Evolutionary conservation across 2,113 vertebrate genomes (phyloP).

Genomic region (Sylvia atricapilla): DNA sequence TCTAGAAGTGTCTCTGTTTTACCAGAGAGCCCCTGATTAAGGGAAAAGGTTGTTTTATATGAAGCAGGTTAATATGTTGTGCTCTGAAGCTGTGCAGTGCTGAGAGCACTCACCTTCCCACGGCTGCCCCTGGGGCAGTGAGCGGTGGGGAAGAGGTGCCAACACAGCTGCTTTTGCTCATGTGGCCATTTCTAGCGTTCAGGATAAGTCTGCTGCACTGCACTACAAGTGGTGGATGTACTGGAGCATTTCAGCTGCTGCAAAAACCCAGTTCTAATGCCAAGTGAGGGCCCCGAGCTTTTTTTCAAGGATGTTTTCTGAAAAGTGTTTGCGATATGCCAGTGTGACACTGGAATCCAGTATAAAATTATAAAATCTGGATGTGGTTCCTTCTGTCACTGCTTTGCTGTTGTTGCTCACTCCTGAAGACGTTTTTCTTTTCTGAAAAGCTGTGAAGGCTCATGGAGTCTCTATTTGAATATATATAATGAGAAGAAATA

Average conservation of each 20-base stretch:
- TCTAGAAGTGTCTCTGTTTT: neutral
- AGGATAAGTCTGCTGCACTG: neutral
- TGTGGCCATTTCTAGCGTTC: neutral
- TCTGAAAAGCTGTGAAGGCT: neutral
- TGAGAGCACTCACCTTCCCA: neutral
- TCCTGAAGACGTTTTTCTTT: neutral
- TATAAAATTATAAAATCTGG: neutral
- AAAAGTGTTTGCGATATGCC: neutral
- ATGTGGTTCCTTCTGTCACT: neutral
- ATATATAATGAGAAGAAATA: constrained; percentile 4
- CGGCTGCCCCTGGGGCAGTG: neutral
- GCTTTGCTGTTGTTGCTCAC: neutral
- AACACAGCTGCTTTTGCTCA: neutral
- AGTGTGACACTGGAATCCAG: neutral
- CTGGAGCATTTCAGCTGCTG: neutral
- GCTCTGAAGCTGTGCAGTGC: neutral
- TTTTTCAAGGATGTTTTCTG: neutral
- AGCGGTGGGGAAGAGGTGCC: neutral
- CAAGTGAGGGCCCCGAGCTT: neutral
- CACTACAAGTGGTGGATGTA: neutral
- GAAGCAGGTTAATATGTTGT: neutral
- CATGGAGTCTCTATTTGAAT: neutral
- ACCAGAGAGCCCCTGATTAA: neutral
- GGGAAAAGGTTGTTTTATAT: neutral
- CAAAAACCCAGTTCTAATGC: neutral